Evolutionary conservation across 1,140 invertebrate genomes (phyloP).

Genomic region (Bombus cullumanus): DNA sequence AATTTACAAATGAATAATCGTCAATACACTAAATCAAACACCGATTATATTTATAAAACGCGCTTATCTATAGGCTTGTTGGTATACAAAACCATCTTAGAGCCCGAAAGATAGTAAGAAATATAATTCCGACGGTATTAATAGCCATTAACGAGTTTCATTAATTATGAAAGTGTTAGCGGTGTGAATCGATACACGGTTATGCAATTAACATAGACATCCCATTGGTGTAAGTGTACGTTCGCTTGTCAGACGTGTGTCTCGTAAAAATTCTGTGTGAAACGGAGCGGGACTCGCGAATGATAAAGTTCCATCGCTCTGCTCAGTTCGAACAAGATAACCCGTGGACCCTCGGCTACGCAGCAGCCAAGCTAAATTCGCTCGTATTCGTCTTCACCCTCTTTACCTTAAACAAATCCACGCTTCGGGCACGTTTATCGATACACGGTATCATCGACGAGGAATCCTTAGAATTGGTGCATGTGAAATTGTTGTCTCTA

Average conservation of each 20-base stretch:
- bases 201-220: conserved; percentile 50
- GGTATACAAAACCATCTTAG: too few species aligned
- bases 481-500: too few species aligned
- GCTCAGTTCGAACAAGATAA: conserved; percentile 43
- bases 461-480: too few species aligned
- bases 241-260: background rate
- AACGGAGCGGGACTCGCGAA: conserved; percentile 45
- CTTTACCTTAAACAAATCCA: background rate
- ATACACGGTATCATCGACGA: background rate
- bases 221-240: background rate
- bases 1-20: too few species aligned
- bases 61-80: too few species aligned
- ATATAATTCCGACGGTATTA: background rate
- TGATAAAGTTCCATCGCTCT: conserved; percentile 46
- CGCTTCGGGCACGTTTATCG: too few species aligned
- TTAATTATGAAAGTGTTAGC: conserved; percentile 25
- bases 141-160: background rate
- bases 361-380: conserved; percentile 40
- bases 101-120: too few species aligned
- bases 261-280: conserved; percentile 55
- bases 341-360: conserved; percentile 52
- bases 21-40: too few species aligned
- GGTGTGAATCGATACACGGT: conserved; percentile 22
- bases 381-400: conserved; percentile 4
- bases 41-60: too few species aligned